Percentiles rank a stretch among this genome's conserved stretches.
Evolutionary conservation across 2,113 vertebrate species (phyloP).

Genomic region (Genyomyrus donnyi): DNA sequence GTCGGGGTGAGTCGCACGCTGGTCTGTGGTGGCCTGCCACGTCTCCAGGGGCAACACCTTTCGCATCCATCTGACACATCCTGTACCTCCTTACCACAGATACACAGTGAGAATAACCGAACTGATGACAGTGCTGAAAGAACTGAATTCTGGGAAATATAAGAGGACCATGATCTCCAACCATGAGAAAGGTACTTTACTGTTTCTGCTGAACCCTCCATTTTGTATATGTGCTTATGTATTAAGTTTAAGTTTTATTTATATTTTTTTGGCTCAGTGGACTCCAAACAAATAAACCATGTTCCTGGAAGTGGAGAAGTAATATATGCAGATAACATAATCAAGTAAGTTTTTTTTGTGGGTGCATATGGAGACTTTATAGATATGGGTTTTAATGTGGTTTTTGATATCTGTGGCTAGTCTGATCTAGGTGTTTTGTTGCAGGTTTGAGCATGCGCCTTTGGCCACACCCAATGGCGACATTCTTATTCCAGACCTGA

Average conservation of each 20-base stretch:
- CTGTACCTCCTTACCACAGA: slow-evolving; percentile 47
- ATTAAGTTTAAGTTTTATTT: slow-evolving; percentile 4
- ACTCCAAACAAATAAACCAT: slow-evolving; percentile 52
- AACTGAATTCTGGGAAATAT: slow-evolving; percentile 87
- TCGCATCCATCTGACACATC: not conserved
- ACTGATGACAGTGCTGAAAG: slow-evolving; percentile 88
- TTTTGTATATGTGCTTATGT: not conserved
- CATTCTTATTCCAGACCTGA: slow-evolving; percentile 83
- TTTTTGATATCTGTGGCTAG: not conserved
- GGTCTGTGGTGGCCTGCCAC: not conserved
- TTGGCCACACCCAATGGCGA: slow-evolving; percentile 94
- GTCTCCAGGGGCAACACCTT: not conserved
- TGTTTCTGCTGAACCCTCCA: not conserved
- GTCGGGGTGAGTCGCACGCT: slow-evolving; percentile 67
- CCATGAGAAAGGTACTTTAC: slow-evolving; percentile 71
- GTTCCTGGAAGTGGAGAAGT: slow-evolving; percentile 82
- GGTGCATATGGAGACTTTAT: not conserved
- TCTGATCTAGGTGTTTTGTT: slow-evolving; percentile 25
- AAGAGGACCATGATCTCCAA: slow-evolving; percentile 88
- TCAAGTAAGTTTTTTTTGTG: slow-evolving; percentile 72
- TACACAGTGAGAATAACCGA: slow-evolving; percentile 94
- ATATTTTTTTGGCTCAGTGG: slow-evolving; percentile 55
- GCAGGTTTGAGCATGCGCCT: slow-evolving; percentile 88
- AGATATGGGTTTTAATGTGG: not conserved
- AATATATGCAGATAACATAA: slow-evolving; percentile 80